Evolutionary conservation across 2,113 vertebrate genomes (phyloP), one percentile per base, ranked within the genome.

Genomic region (Osmerus mordax): DNA sequence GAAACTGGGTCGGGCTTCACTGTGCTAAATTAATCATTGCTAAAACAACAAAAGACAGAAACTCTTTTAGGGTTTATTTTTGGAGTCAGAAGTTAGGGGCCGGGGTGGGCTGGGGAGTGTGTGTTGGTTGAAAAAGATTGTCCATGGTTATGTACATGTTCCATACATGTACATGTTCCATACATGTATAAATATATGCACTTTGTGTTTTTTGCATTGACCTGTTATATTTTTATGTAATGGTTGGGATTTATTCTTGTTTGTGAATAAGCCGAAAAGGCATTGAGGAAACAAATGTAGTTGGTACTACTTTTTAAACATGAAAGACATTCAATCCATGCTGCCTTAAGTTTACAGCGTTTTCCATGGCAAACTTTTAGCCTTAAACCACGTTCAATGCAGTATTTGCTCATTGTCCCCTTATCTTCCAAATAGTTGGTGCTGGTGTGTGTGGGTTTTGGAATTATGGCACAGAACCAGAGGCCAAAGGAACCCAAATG

Each of bases 281-380:
- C 69, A 76, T 79, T 75, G 75, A 25, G 60, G 77, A 74, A 83
- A 88, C 73, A 78, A 78, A 32, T 72, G 28, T 19, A 16, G 78
- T 79, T 87, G 81, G 72, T 79, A 59, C 63, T 65, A 51, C 80
- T 80, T 86, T 78, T 73, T 68, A 72, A 71, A 86, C 86, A 89
- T 83, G 89, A 82, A 66, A 91, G 84, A 91, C 89, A 90, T 90
- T 87, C 82, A 83, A 83, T 90, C 94, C 93, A 92, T 86, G 94
- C 92, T 94, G 96, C 96, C 96, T 98, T 98, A 98, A 72, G 91
- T 95, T 95, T 91, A 94, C 92, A 94, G 90, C 79, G 90, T 92
- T 94, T 94, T 89, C 90, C 90, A 92, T 93, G 91, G 93, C 94
- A 92, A 94, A 94, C 89, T 79, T 90, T 95, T 89, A 92, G 96